Conservation (phyloP, 2,113 vertebrate genomes). For the Dicrurus megarhynchus region DNA sequence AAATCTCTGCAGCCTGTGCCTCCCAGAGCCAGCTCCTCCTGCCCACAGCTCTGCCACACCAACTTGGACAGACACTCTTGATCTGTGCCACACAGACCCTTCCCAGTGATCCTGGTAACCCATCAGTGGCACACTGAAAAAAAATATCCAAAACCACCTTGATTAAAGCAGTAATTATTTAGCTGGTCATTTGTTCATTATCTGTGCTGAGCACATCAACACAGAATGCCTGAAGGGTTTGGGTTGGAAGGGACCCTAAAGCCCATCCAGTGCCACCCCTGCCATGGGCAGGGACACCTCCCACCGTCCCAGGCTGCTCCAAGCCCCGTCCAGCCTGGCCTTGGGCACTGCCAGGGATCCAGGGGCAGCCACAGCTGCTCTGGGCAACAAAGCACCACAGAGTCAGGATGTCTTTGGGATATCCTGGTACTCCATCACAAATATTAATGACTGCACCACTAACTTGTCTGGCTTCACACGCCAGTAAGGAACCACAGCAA, state of each 20-base stretch:
- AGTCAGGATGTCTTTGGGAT: not conserved
- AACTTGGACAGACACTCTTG: accelerated
- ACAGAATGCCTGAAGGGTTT: not conserved
- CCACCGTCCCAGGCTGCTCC: not conserved
- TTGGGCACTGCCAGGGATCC: not conserved
- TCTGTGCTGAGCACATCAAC: not conserved
- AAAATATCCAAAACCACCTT: accelerated
- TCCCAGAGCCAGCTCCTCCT: accelerated
- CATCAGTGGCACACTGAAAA: accelerated
- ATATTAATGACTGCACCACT: not conserved
- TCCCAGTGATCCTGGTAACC: accelerated
- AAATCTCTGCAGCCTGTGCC: not conserved
- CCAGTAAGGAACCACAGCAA: not conserved
- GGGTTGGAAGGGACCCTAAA: not conserved
- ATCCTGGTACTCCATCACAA: not conserved
- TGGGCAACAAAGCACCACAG: not conserved
- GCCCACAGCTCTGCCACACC: accelerated
- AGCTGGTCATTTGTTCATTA: not conserved
- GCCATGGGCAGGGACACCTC: not conserved
- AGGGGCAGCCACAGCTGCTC: not conserved
- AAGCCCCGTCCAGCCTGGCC: not conserved
- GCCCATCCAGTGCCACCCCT: not conserved
- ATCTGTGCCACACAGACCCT: not conserved
- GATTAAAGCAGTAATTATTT: accelerated
- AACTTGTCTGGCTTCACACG: not conserved